Base-by-base conservation (phyloP, 53 echinoderm and acorn worm species). In the Astropecten irregularis region DNA sequence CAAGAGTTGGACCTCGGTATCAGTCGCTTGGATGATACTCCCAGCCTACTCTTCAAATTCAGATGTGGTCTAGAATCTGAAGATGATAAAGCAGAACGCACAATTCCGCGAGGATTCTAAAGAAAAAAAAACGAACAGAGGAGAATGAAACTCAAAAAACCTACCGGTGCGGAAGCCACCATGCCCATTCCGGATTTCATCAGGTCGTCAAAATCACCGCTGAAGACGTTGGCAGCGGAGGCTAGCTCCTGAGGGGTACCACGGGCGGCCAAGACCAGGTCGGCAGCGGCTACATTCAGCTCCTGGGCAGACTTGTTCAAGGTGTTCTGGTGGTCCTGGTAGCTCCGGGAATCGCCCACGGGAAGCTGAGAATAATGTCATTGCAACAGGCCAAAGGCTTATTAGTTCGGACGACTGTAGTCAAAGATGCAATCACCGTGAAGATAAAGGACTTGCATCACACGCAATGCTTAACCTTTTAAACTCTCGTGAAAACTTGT, bases 101-200 rank as follows among this genome's bases (percentile, higher is more conserved):
- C n/a, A n/a, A n/a, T n/a, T n/a, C n/a, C n/a, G n/a, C n/a, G n/a
- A n/a, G n/a, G n/a, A n/a, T n/a, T n/a, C n/a, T n/a, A n/a, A n/a
- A n/a, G n/a, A n/a, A n/a, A n/a, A n/a, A n/a, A n/a, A n/a, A n/a
- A n/a, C n/a, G n/a, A n/a, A n/a, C n/a, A n/a, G n/a, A n/a, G n/a
- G n/a, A n/a, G n/a, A n/a, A n/a, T n/a, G n/a, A n/a, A n/a, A n/a
- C n/a, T n/a, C n/a, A n/a, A n/a, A n/a, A n/a, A n/a, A 76, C 91
- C 81, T 93, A 96, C 96, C 42, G 93, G 93, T 31, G 96, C 92
- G 21, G 91, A 77, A 19, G 93, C 88, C 31, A 93, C 96, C 96
- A 96, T 96, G 47, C 92, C 93, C 73, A 96, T 93, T 5, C 96
- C 96, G 42, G 96, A 91, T 47, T 91, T 83, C 93, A 96, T 91